Percentiles rank a stretch among this genome's conserved stretches.
These are phyloP conservation scores for Galagoides demidoff DNA, from an alignment of 2,797 vertebrate species.

Conservation along the genomic window DNA sequence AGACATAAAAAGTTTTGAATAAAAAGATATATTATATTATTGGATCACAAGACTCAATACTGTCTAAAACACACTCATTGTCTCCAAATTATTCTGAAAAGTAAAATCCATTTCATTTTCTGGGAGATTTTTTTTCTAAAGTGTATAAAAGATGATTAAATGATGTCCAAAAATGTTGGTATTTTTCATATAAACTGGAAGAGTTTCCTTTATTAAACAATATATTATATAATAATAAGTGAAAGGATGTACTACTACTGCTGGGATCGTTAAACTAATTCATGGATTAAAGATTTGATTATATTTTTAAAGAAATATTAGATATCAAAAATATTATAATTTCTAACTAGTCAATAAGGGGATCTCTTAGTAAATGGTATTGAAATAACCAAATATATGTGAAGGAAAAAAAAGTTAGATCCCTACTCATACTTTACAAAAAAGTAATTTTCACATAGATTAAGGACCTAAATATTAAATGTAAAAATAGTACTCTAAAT, in stretches of 20 bases:
- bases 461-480: neutral
- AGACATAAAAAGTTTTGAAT: slow-evolving; percentile 26
- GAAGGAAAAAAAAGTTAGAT: neutral
- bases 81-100: slow-evolving; percentile 22
- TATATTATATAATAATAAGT: neutral
- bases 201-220: neutral
- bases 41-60: neutral
- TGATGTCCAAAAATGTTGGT: neutral
- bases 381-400: neutral
- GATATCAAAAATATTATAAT: neutral
- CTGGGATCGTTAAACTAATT: neutral
- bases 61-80: neutral
- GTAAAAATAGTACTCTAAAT: slow-evolving; percentile 23
- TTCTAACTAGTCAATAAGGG: slow-evolving; percentile 6
- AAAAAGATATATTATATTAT: neutral
- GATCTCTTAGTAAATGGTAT: neutral
- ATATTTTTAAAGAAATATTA: neutral
- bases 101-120: slow-evolving; percentile 20
- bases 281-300: neutral
- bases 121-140: neutral
- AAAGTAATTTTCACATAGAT: slow-evolving; percentile 1
- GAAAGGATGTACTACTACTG: neutral
- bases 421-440: neutral
- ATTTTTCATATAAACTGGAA: neutral
- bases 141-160: neutral